These are phyloP conservation scores for Chaetodon trifascialis DNA, from an alignment of 2,113 vertebrate genomes.

Conservation along the genomic window DNA sequence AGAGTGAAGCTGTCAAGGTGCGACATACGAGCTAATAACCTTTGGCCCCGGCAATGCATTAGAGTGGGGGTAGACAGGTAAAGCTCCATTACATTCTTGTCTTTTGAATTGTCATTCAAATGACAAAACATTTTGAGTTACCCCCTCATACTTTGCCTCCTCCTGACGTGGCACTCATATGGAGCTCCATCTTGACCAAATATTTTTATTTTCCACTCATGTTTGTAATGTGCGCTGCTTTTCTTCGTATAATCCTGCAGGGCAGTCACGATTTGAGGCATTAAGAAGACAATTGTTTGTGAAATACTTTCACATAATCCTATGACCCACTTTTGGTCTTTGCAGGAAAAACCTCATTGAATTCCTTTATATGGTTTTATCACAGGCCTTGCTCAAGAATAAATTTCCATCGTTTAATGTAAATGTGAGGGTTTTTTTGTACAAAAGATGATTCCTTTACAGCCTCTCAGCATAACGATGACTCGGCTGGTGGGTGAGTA, in stretches of 20 bases:
- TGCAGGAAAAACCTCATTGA: conserved; percentile 35
- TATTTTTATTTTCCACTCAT: conserved; percentile 12
- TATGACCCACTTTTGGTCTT: conserved; percentile 72
- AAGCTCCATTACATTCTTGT: conserved; percentile 11
- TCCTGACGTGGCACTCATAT: background rate
- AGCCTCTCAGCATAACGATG: conserved; percentile 40
- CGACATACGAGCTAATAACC: conserved; percentile 75
- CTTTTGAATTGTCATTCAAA: conserved; percentile 19
- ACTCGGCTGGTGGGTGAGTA: conserved; percentile 50
- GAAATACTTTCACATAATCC: conserved; percentile 71
- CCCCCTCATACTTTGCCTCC: background rate
- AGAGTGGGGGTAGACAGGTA: conserved; percentile 35
- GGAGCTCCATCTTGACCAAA: conserved; percentile 30
- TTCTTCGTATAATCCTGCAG: conserved; percentile 51
- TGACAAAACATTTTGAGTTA: background rate
- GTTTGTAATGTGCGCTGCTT: conserved; percentile 25
- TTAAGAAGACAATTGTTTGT: conserved; percentile 68
- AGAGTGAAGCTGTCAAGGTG: conserved; percentile 76
- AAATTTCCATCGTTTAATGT: conserved; percentile 67
- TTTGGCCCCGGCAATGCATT: conserved; percentile 57
- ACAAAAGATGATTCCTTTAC: conserved; percentile 22
- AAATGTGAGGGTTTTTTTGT: conserved; percentile 43
- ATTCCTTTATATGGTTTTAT: conserved; percentile 59
- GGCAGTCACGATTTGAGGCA: conserved; percentile 54
- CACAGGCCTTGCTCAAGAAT: conserved; percentile 47